Evolutionary conservation across 2,888 invertebrate species (phyloP), one percentile per base, ranked within the genome.

Genomic region (Dastarcus helophoroides): DNA sequence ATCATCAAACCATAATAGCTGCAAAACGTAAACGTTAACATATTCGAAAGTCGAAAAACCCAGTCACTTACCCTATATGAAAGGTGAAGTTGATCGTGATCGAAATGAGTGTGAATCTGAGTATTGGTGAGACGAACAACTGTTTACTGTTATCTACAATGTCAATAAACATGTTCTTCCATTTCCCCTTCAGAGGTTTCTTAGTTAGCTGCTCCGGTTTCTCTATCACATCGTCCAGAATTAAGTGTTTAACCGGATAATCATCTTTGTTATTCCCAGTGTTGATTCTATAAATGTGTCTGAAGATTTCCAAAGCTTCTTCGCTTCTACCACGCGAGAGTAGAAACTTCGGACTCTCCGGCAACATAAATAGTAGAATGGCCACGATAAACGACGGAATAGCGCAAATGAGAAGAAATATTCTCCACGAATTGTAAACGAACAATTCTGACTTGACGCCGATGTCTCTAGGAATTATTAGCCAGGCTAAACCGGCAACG

Each of bases 1-100:
- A 93, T 88, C 85, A 89, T 89, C 31, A 93, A 67, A 22, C 91
- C 91, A 58, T 93, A 93, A 61, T 90, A 93, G 33, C 84, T 80
- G 60, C 6, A 59, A 48, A n/a, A n/a, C n/a, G n/a, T n/a, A n/a
- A n/a, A n/a, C n/a, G n/a, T n/a, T n/a, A n/a, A n/a, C n/a, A 12
- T 7, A 15, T 8, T 15, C 16, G 13, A 14, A 14, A 10, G 23
- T 9, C 7, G 32, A 14, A 36, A 3, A n/a, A 17, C 16, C 9
- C 13, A 9, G 4, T 3, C 8, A 10, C 68, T 67, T 53, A 79
- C 76, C 86, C 91, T 62, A 90, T 90, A 63, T 90, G 88, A 64
- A 91, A 86, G 44, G 89, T 86, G 56, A 90, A 88, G 57, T 90
- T 89, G 54, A 91, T 88, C 37, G 81, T 76, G 47, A 89, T 81